A percentile compares a stretch with the other conserved stretches of the same genome.
Evolutionary conservation across 2,797 vertebrate genomes (phyloP).

Genomic region (Catamblyrhynchus diadema): DNA sequence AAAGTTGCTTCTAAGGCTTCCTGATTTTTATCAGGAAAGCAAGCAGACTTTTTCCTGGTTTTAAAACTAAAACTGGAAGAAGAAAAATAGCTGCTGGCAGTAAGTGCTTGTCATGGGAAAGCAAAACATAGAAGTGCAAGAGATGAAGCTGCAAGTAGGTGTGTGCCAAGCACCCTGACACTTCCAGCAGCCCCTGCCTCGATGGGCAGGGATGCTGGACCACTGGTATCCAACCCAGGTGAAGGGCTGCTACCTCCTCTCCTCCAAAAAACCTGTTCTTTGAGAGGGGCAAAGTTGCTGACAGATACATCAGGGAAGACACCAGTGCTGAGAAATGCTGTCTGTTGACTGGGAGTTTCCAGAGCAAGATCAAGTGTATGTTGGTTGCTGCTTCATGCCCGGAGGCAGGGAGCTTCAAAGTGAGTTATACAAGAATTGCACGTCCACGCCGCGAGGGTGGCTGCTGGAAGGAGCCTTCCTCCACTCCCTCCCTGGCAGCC

Average conservation of each 20-base stretch:
- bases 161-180: background rate
- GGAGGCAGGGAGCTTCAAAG: slow-evolving; percentile 34
- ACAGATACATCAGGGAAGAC: background rate
- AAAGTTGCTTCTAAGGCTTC: background rate
- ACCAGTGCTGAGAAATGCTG: background rate
- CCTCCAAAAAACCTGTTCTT: background rate
- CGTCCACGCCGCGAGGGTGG: background rate
- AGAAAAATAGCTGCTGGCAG: background rate
- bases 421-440: background rate
- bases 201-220: background rate
- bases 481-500: background rate
- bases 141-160: background rate
- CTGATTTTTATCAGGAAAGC: background rate
- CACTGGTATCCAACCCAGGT: background rate
- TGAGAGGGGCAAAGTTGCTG: background rate
- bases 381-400: background rate
- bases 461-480: slow-evolving; percentile 9
- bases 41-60: background rate
- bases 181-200: background rate
- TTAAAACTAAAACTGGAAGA: background rate
- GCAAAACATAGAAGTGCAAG: background rate
- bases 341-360: background rate
- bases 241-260: background rate
- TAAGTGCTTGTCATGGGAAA: background rate
- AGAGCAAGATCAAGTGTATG: background rate